phyloP scores from a whole-genome alignment of 2,797 vertebrate genomes.

The Paratrypauchen microcephalus region DNA sequence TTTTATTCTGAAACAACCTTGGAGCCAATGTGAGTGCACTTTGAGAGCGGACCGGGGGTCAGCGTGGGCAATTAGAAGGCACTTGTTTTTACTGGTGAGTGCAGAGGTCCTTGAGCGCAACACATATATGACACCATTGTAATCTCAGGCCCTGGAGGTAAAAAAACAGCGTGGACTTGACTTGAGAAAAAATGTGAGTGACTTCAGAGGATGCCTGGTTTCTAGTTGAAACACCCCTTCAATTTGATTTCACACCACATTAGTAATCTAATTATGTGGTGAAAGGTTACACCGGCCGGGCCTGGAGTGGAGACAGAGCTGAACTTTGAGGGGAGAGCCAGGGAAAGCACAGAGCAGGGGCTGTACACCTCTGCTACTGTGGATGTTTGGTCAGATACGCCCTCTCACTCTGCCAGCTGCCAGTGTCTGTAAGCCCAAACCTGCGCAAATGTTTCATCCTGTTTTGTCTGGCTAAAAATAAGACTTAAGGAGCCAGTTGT shows the following conservation, averaged over 20 bases:
- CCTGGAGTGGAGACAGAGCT: slow-evolving; percentile 26
- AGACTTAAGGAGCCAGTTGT: neutral
- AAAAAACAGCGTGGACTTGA: slow-evolving; percentile 48
- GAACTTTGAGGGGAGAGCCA: slow-evolving; percentile 23
- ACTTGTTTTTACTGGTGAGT: slow-evolving; percentile 74
- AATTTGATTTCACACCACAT: slow-evolving; percentile 72
- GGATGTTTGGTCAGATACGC: slow-evolving; percentile 33
- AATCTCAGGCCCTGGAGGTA: slow-evolving; percentile 45
- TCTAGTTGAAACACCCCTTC: slow-evolving; percentile 38
- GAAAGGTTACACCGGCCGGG: slow-evolving; percentile 57
- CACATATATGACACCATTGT: slow-evolving; percentile 60
- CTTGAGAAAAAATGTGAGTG: slow-evolving; percentile 32
- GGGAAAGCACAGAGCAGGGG: slow-evolving; percentile 34
- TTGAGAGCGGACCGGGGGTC: slow-evolving; percentile 45
- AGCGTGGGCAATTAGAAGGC: slow-evolving; percentile 56
- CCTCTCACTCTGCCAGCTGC: slow-evolving; percentile 3
- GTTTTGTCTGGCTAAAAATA: neutral
- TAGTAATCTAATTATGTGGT: slow-evolving; percentile 71
- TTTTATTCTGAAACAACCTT: slow-evolving; percentile 75
- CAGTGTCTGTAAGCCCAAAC: neutral
- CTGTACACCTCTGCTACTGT: slow-evolving; percentile 58
- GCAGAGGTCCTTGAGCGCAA: slow-evolving; percentile 62
- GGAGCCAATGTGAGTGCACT: slow-evolving; percentile 61
- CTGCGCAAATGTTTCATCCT: neutral
- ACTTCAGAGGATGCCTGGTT: slow-evolving; percentile 39